Evolutionary conservation across 2,797 vertebrate genomes (phyloP).

Genomic region (Carcharodon carcharias): DNA sequence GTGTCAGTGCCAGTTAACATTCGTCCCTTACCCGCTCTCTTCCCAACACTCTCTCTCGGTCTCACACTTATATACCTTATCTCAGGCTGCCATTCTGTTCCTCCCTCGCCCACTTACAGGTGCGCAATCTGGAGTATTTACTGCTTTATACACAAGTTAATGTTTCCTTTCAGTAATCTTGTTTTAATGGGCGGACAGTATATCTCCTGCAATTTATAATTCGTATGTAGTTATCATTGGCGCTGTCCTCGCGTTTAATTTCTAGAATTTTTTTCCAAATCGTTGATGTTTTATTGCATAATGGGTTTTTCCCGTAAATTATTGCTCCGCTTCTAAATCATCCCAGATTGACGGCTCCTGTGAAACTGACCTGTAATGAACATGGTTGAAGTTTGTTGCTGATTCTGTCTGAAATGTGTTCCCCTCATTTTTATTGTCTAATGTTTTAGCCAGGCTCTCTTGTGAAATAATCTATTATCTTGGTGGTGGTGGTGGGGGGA

Average conservation of each 20-base stretch:
- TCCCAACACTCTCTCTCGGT: background rate
- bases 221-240: background rate
- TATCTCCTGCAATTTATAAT: background rate
- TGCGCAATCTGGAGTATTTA: background rate
- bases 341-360: background rate
- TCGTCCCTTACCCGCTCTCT: conserved; percentile 22
- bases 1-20: conserved; percentile 39
- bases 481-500: no score
- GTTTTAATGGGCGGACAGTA: background rate
- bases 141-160: background rate
- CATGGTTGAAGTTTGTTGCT: background rate
- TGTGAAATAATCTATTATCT: background rate
- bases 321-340: background rate
- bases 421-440: background rate
- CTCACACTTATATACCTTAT: background rate
- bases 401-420: background rate
- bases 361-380: background rate
- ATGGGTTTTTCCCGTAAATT: background rate
- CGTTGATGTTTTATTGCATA: background rate
- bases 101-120: background rate
- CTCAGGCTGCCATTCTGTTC: background rate
- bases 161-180: background rate
- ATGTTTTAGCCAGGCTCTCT: background rate
- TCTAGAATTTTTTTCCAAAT: background rate
- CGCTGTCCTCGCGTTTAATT: background rate